Evolutionary conservation across 1,140 invertebrate genomes (phyloP).

Genomic region (Ceratina calcarata): DNA sequence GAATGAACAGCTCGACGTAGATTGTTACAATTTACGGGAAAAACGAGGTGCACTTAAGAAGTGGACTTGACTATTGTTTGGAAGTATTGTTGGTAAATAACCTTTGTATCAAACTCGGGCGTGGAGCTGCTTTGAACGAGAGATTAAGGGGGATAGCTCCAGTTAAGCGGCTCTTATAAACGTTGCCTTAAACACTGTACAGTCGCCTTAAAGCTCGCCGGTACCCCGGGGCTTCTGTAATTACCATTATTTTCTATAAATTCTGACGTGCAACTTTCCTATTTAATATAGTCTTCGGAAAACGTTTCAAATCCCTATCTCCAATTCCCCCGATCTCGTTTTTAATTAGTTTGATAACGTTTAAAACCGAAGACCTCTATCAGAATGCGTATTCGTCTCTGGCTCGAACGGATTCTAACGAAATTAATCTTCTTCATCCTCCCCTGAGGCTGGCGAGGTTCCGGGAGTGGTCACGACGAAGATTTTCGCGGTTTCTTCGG

Average conservation of each 20-base stretch:
- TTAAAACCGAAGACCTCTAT: not conserved
- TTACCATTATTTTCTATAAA: conserved; percentile 14
- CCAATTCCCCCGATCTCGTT: not conserved
- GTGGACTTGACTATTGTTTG: not conserved
- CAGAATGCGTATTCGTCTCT: conserved; percentile 32
- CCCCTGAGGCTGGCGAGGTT: no score
- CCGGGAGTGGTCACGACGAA: conserved; percentile 4
- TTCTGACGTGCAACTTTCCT: not conserved
- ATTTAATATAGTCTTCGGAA: not conserved
- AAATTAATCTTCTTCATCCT: conserved; percentile 32
- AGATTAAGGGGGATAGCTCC: conserved; percentile 11
- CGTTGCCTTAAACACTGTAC: not conserved
- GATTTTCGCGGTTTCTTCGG: conserved; percentile 41
- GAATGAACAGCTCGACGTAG: no score
- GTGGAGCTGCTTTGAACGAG: not conserved
- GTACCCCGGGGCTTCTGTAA: not conserved
- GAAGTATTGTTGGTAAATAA: conserved; percentile 12
- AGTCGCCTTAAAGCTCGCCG: not conserved
- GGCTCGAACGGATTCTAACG: conserved; percentile 14
- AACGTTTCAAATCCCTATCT: not conserved
- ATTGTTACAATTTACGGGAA: no score
- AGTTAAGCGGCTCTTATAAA: conserved; percentile 12
- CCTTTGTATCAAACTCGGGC: not conserved
- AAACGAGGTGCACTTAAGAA: no score
- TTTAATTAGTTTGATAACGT: conserved; percentile 24